Evolutionary conservation across 2,113 vertebrate species (phyloP).

Genomic region (Tonatia bakeri): DNA sequence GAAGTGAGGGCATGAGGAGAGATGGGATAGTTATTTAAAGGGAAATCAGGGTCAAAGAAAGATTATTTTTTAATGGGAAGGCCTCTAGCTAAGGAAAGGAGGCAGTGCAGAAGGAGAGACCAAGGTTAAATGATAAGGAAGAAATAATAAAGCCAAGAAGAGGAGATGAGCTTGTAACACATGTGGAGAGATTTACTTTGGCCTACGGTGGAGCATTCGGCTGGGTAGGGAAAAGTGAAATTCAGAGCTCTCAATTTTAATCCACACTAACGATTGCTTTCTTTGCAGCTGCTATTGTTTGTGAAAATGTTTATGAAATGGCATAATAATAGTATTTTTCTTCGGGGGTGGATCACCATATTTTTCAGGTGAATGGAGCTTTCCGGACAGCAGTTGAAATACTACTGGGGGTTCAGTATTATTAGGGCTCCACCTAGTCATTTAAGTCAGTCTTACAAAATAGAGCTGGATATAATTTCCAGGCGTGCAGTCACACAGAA

Average conservation of each 20-base stretch:
- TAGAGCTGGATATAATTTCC: neutral
- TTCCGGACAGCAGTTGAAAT: neutral
- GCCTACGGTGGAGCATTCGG: neutral
- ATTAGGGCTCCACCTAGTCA: neutral
- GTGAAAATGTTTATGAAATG: neutral
- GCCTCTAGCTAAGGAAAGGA: neutral
- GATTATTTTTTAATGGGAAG: slow-evolving; percentile 26
- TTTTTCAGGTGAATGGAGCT: slow-evolving; percentile 22
- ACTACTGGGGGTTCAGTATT: neutral
- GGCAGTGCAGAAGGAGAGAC: neutral
- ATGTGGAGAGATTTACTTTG: neutral
- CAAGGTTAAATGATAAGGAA: neutral
- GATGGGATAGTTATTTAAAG: slow-evolving; percentile 15
- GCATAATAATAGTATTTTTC: neutral
- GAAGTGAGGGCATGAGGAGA: neutral
- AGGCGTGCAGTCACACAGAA: neutral
- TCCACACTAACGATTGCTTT: neutral
- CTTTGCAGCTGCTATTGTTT: neutral
- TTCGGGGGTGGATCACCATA: neutral
- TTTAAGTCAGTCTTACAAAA: neutral
- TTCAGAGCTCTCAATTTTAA: neutral
- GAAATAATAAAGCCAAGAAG: neutral
- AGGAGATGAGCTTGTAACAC: neutral
- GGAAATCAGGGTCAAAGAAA: slow-evolving; percentile 25
- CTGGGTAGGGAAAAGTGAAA: neutral